Evolutionary conservation across 2,888 invertebrate species (phyloP), one percentile per base, ranked within the genome.

Genomic region (Parnassius apollo): DNA sequence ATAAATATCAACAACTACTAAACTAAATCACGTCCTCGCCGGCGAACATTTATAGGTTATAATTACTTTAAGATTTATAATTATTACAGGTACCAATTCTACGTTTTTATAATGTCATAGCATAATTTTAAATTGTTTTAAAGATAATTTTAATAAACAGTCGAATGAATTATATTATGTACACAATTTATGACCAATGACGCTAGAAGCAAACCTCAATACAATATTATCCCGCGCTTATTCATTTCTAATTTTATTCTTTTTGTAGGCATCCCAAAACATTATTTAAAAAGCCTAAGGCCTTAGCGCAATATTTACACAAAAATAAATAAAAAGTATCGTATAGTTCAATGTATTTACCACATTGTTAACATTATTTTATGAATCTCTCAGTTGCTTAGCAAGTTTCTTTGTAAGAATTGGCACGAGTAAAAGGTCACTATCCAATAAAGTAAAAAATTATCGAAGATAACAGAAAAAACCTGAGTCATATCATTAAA

Each of bases 141-240:
- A 9, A 3, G 25, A n/a, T 22, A 50, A 58, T 18, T 35, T 35
- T 7, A 7, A 35, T 22, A 52, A 53, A 56, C 12, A 53, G 45
- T 44, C 3, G 22, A 7, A 45, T 56, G 22, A 2, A 44, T 35
- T 42, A 54, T 44, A 59, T 13, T 45, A 46, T 59, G 46, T 51
- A 49, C 59, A 58, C 54, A 62, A 64, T 61, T 66, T 55, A 66
- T 66, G 62, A 64, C 56, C 61, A 71, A 78, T 70, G 87, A 88
- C 85, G 87, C 87, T 75, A 81, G 80, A 68, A 65, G 75, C 70
- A 68, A 66, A 71, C 70, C 60, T 71, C 76, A 74, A 81, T 35
- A 78, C 78, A 75, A 78, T 73, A 81, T 77, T 60, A 82, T 88
- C 90, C 90, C 90, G 90, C 90, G 90, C 90, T 88, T 85, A 86